Percentiles rank a stretch among this genome's conserved stretches.
Conservation (phyloP, 2,797 vertebrate species). For the Rhinichthys osculus region DNA sequence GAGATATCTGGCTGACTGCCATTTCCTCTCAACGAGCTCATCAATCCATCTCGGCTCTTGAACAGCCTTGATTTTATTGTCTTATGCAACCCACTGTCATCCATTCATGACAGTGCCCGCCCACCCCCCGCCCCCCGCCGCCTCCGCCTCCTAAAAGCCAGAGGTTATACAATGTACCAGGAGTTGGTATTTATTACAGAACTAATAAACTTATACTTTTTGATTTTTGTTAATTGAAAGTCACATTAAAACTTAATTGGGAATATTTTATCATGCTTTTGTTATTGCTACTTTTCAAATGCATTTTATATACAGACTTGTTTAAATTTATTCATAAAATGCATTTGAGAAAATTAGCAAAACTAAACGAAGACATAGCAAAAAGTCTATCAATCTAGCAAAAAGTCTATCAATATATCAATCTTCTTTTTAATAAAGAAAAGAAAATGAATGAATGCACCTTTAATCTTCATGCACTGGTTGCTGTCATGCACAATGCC, state of each 20-base stretch:
- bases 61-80: conserved; percentile 84
- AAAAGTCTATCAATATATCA: too few relatives aligned
- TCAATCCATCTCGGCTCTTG: conserved; percentile 82
- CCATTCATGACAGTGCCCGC: conserved; percentile 64
- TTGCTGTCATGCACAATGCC: background rate
- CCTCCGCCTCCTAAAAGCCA: conserved; percentile 25
- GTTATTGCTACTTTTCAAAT: background rate
- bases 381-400: too few relatives aligned
- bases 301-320: background rate
- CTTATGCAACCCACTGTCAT: conserved; percentile 76
- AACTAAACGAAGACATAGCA: too few relatives aligned
- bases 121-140: background rate
- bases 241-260: background rate
- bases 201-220: background rate
- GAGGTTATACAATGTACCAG: background rate
- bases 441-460: too few relatives aligned
- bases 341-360: background rate
- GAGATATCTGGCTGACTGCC: conserved; percentile 78
- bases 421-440: too few relatives aligned
- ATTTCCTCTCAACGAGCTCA: conserved; percentile 80
- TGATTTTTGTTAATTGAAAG: background rate
- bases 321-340: background rate
- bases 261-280: background rate
- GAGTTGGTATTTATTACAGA: background rate
- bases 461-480: conserved; percentile 19